Conservation (phyloP, 2,888 invertebrate genomes). For the Cryptus viduatorius region DNA sequence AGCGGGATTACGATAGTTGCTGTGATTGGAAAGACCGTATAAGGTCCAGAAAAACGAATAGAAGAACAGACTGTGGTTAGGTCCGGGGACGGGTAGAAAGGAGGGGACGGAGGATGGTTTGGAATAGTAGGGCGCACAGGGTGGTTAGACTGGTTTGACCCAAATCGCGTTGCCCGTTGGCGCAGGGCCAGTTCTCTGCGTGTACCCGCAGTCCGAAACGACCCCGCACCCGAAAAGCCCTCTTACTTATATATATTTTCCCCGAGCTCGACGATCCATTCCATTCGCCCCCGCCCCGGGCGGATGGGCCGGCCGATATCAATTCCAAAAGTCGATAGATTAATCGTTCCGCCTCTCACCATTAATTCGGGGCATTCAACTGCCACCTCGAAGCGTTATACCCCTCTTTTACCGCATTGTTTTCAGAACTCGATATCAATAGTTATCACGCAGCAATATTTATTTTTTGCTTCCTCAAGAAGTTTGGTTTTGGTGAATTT, state of each 20-base stretch:
- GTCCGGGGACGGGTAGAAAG: not conserved
- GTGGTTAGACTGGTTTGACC: conserved; percentile 74
- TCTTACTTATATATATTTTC: conserved; percentile 68
- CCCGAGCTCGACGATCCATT: conserved; percentile 50
- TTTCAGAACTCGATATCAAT: conserved; percentile 9
- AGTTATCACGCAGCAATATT: not conserved
- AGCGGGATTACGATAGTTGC: conserved; percentile 55
- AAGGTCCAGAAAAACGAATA: conserved; percentile 53
- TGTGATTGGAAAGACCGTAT: conserved; percentile 43
- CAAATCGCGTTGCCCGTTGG: conserved; percentile 79
- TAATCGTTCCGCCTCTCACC: conserved; percentile 71
- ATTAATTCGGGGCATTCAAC: conserved; percentile 61
- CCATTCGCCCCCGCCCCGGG: conserved; percentile 40
- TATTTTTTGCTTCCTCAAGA: not conserved
- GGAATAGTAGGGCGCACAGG: conserved; percentile 33
- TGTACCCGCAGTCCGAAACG: conserved; percentile 71
- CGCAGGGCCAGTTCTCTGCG: conserved; percentile 79
- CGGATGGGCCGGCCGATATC: conserved; percentile 71
- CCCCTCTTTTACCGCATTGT: not conserved
- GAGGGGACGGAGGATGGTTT: conserved; percentile 11
- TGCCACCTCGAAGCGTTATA: conserved; percentile 46
- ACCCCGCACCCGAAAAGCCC: conserved; percentile 49
- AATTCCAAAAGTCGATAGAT: conserved; percentile 76
- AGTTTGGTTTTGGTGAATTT: too few species aligned
- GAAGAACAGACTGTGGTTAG: conserved; percentile 32